Percentiles rank a stretch among this genome's conserved stretches.
phyloP scores from a whole-genome alignment of 2,113 vertebrate species.

The Fregata magnificens region DNA sequence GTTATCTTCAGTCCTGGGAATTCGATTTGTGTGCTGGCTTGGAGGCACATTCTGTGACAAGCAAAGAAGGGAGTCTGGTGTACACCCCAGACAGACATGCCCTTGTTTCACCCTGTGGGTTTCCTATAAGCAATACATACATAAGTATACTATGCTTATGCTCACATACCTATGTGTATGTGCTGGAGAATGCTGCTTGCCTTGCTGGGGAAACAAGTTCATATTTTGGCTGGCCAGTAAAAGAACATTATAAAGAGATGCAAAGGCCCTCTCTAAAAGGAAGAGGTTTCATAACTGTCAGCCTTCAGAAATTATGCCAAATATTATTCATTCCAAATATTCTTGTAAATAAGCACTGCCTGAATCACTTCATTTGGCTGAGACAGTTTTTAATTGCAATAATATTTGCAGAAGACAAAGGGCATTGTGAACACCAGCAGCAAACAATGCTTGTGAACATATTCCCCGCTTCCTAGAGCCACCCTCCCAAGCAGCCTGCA shows the following conservation, averaged over 20 bases:
- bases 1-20: neutral
- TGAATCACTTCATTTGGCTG: neutral
- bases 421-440: neutral
- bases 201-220: neutral
- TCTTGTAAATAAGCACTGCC: neutral
- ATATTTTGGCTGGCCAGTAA: neutral
- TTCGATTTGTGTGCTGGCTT: neutral
- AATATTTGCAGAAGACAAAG: constrained; percentile 39
- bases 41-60: neutral
- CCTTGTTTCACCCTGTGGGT: neutral
- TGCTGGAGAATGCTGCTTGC: neutral
- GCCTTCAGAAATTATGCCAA: neutral
- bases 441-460: constrained; percentile 3
- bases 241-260: neutral
- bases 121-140: neutral
- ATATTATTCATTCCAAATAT: neutral
- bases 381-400: neutral
- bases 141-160: neutral
- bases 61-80: neutral
- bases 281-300: neutral
- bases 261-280: neutral
- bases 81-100: neutral
- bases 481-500: neutral
- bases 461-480: neutral
- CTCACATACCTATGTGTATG: neutral